Base-by-base conservation (phyloP, 2,888 invertebrate genomes). In the Empis livida region DNA sequence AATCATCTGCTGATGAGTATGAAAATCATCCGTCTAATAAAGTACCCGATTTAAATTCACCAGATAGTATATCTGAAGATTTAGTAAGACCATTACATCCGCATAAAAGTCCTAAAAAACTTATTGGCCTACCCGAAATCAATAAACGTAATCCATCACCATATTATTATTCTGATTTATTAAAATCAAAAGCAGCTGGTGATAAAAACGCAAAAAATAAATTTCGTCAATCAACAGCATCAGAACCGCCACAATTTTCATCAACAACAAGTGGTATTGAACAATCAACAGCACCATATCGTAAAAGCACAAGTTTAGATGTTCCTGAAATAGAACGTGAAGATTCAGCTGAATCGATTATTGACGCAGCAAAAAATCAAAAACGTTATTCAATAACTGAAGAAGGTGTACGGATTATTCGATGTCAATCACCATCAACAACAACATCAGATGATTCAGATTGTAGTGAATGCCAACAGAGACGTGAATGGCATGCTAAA, bases 91-190 rank as follows among this genome's bases (percentile, higher is more conserved):
- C 73, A 38, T 56, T 73, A 53, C 71, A 73, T 48, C 57, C 64
- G 14, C 61, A 67, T 51, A 63, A 67, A 46, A 66, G 67, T 56
- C 66, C 70, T 16, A 64, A 67, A 46, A 66, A 68, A 56, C 42
- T 61, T 49, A 57, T 62, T 37, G 50, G 51, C 20, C 46, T 50
- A 16, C 44, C 59, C n/a, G 61, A 63, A 53, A 56, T 60, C 52
- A 61, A 60, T 49, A 75, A 74, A 62, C 75, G 84, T 32, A 84
- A 86, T 61, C 85, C 85, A 11, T 87, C 86, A 48, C 86, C 87
- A 1, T 87, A 87, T 62, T 87, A 87, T 59, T 87, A 87, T 77
- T 84, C 84, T 1, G 87, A 87, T 61, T 68, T 87, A 45, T 80
- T 84, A 51, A 77, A 78, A 57, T 65, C 60, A 16, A 61, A 60